Base-by-base conservation (phyloP, 1,140 invertebrate species). In the Galleria mellonella region DNA sequence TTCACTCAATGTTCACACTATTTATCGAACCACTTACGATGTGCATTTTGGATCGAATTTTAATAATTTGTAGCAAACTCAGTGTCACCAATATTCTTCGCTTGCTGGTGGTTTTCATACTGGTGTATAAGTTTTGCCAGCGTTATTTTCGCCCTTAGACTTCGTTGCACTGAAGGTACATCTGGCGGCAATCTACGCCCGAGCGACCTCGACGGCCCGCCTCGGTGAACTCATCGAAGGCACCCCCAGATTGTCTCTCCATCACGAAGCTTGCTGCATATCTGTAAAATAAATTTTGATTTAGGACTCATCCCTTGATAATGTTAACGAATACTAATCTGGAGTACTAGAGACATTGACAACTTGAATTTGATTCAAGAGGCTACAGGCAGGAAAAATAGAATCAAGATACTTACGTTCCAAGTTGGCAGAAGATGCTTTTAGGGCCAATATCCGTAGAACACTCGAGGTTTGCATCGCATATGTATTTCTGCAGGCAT, bases 351-450 rank as follows among this genome's bases (percentile, higher is more conserved):
- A n/a, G n/a, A n/a, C n/a, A n/a, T n/a, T n/a, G n/a, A n/a, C n/a
- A n/a, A n/a, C n/a, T n/a, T n/a, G n/a, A n/a, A n/a, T n/a, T n/a
- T n/a, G 30, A 32, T 8, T 32, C 32, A 33, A 11, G 2, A 12
- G 32, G 9, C 1, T 7, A 33, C 17, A 40, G 9, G 10, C 44
- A 46, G 41, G 32, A 9, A 51, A 42, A 32, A 33, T 17, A 53
- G 6, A 46, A 27, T 3, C 33, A 9, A 10, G n/a, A 39, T 50
- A 92, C 94, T 94, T 88, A 97, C 95, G 94, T 94, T 93, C 94
- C 95, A 56, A 97, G 87, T 87, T 97, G 94, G 65, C 96, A 97
- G 90, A 96, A 96, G 40, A 97, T 90, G 60, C 94, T 93, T 53
- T 92, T 94, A 50, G 92, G 91, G 57, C 94, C 94, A 40, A 94